Evolutionary conservation across 2,113 vertebrate species (phyloP), one percentile per base, ranked within the genome.

Genomic region (Pelecanus crispus): DNA sequence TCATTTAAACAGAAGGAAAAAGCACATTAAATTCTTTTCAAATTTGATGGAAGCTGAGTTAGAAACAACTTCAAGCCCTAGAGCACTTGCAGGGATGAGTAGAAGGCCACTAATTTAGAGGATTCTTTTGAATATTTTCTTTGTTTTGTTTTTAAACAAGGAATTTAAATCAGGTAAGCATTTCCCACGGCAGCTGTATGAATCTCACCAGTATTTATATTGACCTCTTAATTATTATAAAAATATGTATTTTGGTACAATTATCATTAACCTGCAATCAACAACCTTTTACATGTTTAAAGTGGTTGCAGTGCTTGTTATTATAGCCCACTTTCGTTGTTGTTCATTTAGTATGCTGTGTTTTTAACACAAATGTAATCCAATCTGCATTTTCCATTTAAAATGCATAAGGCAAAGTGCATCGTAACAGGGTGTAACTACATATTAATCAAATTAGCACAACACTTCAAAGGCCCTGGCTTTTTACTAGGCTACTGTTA

Each of bases 401-500:
- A 98, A 98, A 98, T 98, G 98, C 98, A 97, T 97, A 98, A 98
- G 97, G 98, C 98, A 98, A 98, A 98, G 98, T 98, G 98, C 98
- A 99, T 98, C 97, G 98, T 98, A 98, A 98, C 98, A 98, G 97
- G 97, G 98, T 98, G 97, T 97, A 98, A 98, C 98, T 96, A 97
- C 10, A 47, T 98, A 98, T 98, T 99, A 99, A 99, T 98, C 98
- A 98, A 98, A 99, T 98, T 98, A 98, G 98, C 96, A 97, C 97
- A 97, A 98, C 98, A 98, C 98, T 98, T 99, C 98, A 98, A 98
- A 98, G 97, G 95, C 94, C 82, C 83, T 86, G 87, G 97, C 97
- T 97, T 98, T 98, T 97, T 98, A 96, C 97, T 94, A 96, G 92
- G 96, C 96, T 97, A 95, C 96, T 97, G 97, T 98, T 97, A 97